Conservation (phyloP, 2,113 vertebrate genomes). For the Datnioides undecimradiatus region DNA sequence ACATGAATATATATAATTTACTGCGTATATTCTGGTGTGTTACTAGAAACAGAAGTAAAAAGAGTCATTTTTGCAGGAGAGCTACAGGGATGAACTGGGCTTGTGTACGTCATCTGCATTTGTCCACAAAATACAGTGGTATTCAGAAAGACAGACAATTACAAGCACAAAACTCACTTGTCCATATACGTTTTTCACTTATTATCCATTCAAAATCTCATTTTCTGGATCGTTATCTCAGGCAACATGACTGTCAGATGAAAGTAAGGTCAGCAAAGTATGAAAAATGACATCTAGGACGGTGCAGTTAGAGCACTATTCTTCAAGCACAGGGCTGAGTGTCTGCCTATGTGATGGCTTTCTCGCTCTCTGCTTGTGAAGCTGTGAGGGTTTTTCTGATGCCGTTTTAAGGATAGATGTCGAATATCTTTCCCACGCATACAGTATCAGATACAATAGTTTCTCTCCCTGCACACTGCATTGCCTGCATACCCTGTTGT, state of each 20-base stretch:
- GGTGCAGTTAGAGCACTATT: conserved; percentile 4
- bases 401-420: not conserved
- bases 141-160: conserved; percentile 2
- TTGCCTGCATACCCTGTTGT: not conserved
- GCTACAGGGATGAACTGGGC: not conserved
- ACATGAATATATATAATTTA: not conserved
- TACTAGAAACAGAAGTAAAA: not conserved
- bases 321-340: conserved; percentile 3
- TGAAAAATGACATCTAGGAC: conserved; percentile 14
- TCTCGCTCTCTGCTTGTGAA: conserved; percentile 1
- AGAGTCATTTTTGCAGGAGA: not conserved
- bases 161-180: not conserved
- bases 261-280: conserved; percentile 16
- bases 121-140: not conserved
- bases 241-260: not conserved
- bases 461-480: not conserved
- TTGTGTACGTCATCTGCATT: not conserved
- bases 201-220: not conserved
- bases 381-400: not conserved
- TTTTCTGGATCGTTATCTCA: conserved; percentile 18
- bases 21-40: not conserved
- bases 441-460: not conserved
- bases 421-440: conserved; percentile 15
- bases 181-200: not conserved
- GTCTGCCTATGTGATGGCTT: conserved; percentile 1